These are phyloP conservation scores for Tragulus kanchil DNA, from an alignment of 2,113 vertebrate species.

Conservation along the genomic window DNA sequence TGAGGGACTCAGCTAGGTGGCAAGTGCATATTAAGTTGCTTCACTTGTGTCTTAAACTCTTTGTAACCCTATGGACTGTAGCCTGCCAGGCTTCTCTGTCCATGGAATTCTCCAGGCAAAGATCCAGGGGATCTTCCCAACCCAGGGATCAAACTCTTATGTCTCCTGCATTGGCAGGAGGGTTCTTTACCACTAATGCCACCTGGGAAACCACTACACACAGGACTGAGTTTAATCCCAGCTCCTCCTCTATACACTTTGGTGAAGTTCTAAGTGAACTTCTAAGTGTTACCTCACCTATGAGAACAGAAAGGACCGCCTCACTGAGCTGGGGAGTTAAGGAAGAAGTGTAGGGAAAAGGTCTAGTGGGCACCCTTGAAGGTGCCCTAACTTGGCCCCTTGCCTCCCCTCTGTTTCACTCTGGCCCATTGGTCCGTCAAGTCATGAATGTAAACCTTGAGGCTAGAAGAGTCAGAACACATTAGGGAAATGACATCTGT, in stretches of 20 bases:
- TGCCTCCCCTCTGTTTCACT: background rate
- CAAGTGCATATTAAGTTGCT: background rate
- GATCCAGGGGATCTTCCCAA: background rate
- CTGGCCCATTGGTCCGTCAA: background rate
- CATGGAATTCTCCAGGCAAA: background rate
- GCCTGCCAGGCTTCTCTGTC: background rate
- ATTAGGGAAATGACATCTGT: background rate
- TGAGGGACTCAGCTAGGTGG: slow-evolving; percentile 40
- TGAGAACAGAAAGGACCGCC: background rate
- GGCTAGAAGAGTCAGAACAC: background rate
- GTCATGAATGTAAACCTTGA: background rate
- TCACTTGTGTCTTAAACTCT: background rate
- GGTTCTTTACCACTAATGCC: background rate
- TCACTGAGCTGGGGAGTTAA: background rate
- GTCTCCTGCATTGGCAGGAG: background rate
- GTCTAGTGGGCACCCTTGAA: background rate
- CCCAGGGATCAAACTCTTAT: background rate
- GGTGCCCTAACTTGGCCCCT: background rate
- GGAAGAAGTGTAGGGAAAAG: background rate
- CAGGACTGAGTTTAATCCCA: background rate
- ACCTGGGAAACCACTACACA: slow-evolving; percentile 41
- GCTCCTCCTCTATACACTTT: background rate
- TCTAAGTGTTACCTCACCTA: slow-evolving; percentile 21
- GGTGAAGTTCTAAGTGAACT: background rate
- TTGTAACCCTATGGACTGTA: background rate